Evolutionary conservation across 2,888 invertebrate species (phyloP).

Genomic region (Papilio demoleus): DNA sequence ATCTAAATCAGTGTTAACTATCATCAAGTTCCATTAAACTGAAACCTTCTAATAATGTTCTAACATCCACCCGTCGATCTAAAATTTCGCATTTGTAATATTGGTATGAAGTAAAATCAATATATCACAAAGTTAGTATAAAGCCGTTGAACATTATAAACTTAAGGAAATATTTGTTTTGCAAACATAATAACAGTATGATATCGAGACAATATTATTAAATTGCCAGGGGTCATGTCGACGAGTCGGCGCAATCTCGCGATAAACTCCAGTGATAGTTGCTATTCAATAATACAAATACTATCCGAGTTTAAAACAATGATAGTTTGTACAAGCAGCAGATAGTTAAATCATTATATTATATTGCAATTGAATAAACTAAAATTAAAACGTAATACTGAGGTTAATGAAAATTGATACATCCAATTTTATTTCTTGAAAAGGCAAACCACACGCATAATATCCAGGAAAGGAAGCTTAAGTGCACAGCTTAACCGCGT

Average conservation of each 20-base stretch:
- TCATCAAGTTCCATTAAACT: too few species aligned
- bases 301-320: constrained; percentile 15
- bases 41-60: too few species aligned
- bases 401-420: too few species aligned
- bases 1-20: too few species aligned
- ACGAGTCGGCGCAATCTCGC: constrained; percentile 14
- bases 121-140: neutral
- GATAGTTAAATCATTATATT: neutral
- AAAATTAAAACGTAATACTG: neutral
- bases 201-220: constrained; percentile 67
- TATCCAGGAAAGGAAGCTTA: neutral
- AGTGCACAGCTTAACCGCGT: neutral
- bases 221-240: constrained; percentile 61
- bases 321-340: neutral
- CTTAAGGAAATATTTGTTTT: constrained; percentile 20
- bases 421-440: too few species aligned
- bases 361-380: neutral
- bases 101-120: too few species aligned
- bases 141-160: too few species aligned
- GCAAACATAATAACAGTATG: constrained; percentile 53
- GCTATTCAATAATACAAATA: constrained; percentile 29
- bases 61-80: too few species aligned
- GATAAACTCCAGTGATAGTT: constrained; percentile 41
- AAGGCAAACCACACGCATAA: too few species aligned
- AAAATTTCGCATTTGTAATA: too few species aligned